Evolutionary conservation across 2,888 invertebrate genomes (phyloP), one percentile per base, ranked within the genome.

Genomic region (Lamellibrachia columna): DNA sequence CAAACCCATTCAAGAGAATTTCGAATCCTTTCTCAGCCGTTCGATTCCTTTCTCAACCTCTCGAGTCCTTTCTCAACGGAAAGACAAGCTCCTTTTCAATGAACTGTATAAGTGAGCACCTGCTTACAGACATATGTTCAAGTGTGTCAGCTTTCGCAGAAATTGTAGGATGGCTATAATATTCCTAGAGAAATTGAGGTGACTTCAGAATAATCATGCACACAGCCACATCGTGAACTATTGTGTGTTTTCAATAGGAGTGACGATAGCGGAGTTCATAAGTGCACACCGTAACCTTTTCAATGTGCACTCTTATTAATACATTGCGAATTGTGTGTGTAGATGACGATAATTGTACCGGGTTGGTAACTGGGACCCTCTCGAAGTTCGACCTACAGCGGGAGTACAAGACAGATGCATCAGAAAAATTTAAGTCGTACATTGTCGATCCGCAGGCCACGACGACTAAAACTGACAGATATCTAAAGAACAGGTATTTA

Each of bases 331-430:
- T 22, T 75, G 0, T 75, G 15, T 75, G 1, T n/a, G 6, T 22
- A 75, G 75, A 75, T n/a, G 22, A 75, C 22, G 75, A 4, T 15
- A 75, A 75, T 15, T 15, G 75, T 75, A 75, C 75, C 15, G 75
- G 22, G 75, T 75, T 75, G 75, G 75, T 75, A n/a, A 75, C 22
- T 22, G 75, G 75, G 4, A 6, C n/a, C 75, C 75, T 75, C 15
- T 22, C 75, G 1, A 75, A 75, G 4, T 75, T 75, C 75, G 75
- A 75, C 75, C n/a, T 75, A 22, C 75, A 75, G 22, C 75, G 75
- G n/a, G 75, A 75, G 75, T 75, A 75, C 75, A 75, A 75, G n/a
- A 75, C 75, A 75, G 75, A 75, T 22, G 75, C 75, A 22, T 75
- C 75, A 75, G 75, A 75, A 2, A 75, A 22, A 75, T 75, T 75